Conservation (phyloP, 1,140 invertebrate species). For the Aphis gossypii region DNA sequence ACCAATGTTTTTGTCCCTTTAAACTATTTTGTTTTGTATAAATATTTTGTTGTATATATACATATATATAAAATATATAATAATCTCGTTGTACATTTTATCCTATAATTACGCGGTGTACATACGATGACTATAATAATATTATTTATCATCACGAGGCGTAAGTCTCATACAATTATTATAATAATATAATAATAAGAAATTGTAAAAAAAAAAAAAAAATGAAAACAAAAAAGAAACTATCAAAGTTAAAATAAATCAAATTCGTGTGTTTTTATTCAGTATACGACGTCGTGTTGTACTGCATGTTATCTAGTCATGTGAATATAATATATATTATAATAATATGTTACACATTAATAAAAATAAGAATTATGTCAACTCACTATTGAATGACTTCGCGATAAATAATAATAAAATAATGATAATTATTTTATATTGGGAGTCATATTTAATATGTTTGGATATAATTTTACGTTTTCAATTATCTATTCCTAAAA, state of each 20-base stretch:
- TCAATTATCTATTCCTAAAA: neutral
- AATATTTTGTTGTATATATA: slow-evolving; percentile 43
- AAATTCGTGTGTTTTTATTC: slow-evolving; percentile 19
- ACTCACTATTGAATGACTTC: neutral
- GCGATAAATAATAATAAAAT: neutral
- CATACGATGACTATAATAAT: neutral
- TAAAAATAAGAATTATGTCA: neutral
- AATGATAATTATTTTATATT: neutral
- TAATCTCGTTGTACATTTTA: slow-evolving; percentile 36
- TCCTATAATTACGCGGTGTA: slow-evolving; percentile 7
- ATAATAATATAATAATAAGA: neutral
- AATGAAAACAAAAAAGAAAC: neutral
- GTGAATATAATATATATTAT: neutral
- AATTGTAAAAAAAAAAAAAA: neutral
- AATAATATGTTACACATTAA: neutral
- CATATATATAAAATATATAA: neutral
- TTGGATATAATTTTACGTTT: neutral
- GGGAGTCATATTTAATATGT: neutral
- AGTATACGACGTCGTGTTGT: neutral
- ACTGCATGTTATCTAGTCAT: slow-evolving; percentile 27
- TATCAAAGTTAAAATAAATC: neutral
- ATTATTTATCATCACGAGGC: neutral
- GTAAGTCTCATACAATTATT: neutral
- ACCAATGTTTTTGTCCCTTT: slow-evolving; percentile 34
- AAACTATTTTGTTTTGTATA: slow-evolving; percentile 49